Evolutionary conservation across 2,113 vertebrate genomes (phyloP).

Genomic region (Lanius ludovicianus): DNA sequence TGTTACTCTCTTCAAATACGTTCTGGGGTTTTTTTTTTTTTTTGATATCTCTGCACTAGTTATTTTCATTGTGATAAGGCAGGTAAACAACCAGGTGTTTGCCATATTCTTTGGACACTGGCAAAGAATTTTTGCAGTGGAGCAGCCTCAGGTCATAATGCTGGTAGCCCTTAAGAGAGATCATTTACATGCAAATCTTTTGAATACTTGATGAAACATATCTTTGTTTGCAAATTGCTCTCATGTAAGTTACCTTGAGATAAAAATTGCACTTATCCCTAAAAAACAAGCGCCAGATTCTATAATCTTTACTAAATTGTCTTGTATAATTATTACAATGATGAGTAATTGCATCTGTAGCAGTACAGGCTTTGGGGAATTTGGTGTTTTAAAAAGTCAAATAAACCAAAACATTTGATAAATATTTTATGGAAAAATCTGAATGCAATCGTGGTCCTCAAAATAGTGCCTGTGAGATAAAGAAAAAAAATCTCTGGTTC

Average conservation of each 20-base stretch:
- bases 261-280: not conserved
- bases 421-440: not conserved
- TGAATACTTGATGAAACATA: not conserved
- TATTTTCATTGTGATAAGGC: not conserved
- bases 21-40: not conserved
- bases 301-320: not conserved
- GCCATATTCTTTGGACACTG: not conserved
- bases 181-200: not conserved
- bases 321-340: not conserved
- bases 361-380: not conserved
- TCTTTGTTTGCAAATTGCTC: not conserved
- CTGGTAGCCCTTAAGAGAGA: not conserved
- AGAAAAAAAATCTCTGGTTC: not conserved
- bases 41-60: too few species aligned
- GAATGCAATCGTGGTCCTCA: not conserved
- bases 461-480: not conserved
- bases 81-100: not conserved
- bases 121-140: not conserved
- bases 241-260: not conserved
- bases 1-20: not conserved
- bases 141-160: not conserved
- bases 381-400: not conserved
- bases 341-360: not conserved
- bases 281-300: not conserved
- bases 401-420: not conserved